Percentiles rank a stretch among this genome's conserved stretches.
Conservation (phyloP, 2,113 vertebrate species). For the Zingel zingel region DNA sequence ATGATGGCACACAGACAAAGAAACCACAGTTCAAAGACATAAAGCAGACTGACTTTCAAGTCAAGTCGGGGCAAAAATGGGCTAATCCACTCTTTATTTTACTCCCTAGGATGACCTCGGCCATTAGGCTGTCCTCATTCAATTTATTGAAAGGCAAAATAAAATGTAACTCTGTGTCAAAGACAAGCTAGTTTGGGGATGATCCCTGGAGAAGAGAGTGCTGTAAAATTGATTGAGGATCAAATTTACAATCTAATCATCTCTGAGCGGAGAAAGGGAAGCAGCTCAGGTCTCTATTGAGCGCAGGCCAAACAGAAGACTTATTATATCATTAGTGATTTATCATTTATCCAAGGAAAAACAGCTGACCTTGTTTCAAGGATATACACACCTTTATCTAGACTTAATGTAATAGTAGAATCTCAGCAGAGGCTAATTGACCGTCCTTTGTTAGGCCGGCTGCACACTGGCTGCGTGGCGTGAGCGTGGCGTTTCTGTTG, state of each 20-base stretch:
- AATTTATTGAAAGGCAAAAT: conserved; percentile 24
- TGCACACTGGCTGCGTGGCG: no score
- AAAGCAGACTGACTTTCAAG: conserved; percentile 9
- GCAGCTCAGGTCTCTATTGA: conserved; percentile 11
- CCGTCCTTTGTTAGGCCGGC: neutral
- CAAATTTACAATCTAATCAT: conserved; percentile 69
- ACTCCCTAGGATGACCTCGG: neutral
- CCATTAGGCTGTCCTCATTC: conserved; percentile 16
- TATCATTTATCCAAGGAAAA: conserved; percentile 27
- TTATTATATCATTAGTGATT: conserved; percentile 45
- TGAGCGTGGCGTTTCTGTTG: no score
- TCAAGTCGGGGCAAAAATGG: neutral
- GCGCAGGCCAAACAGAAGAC: conserved; percentile 28
- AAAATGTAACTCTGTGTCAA: conserved; percentile 20
- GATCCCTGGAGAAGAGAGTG: conserved; percentile 25
- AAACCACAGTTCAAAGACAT: conserved; percentile 49
- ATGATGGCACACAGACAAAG: conserved; percentile 22
- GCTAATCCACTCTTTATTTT: conserved; percentile 35
- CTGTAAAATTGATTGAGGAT: conserved; percentile 69
- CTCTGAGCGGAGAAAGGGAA: conserved; percentile 17
- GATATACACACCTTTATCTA: conserved; percentile 24
- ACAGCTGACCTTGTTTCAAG: conserved; percentile 40
- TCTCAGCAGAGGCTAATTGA: neutral
- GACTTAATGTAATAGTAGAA: neutral
- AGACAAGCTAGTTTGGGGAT: conserved; percentile 40